Base-by-base conservation (phyloP, 35 echinoderm and acorn worm genomes). In the Stichopus chloronotus region DNA sequence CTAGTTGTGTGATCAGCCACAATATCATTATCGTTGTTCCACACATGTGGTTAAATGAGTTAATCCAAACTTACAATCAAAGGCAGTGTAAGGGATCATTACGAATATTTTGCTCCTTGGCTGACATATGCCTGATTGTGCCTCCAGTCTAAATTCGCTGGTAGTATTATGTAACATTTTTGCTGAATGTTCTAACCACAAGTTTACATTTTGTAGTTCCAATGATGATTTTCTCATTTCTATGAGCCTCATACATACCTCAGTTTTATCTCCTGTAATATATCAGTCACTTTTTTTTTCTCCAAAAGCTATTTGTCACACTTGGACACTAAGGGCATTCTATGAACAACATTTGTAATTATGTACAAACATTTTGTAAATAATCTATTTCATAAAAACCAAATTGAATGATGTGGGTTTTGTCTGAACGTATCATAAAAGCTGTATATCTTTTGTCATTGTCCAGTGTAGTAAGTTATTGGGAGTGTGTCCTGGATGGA, bases 361-460 rank as follows among this genome's bases (percentile, higher is more conserved):
- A 85, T 85, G 82, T 85, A 85, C 14, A 85, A 55, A 85, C 4
- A n/a, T 21, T 74, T 74, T 85, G 82, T 85, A 85, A 58, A 85
- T 85, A 85, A 53, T 53, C 55, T 58, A 58, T 85, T 85, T 85
- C 82, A 59, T 85, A 85, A 85, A 85, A 85, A 53, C 55, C 56
- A 58, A 85, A n/a, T 74, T 74, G 69, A 16, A 74, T 74, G 69
- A 74, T n/a, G 69, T 74, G 69, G 69, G 11, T 74, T 72, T 74
- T 0, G 19, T 74, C 69, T 20, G 22, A 74, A 74, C 22, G 69
- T 74, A 14, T 74, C 19, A 74, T 19, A 24, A 74, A 74, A 74
- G 13, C 69, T 74, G 69, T 74, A 74, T 74, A 74, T 74, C 69
- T 74, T 74, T 74, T 74, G 69, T 74, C 30, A 43, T 43, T 74